Evolutionary conservation across 1,140 invertebrate species (phyloP).

Genomic region (Triops cancriformis): DNA sequence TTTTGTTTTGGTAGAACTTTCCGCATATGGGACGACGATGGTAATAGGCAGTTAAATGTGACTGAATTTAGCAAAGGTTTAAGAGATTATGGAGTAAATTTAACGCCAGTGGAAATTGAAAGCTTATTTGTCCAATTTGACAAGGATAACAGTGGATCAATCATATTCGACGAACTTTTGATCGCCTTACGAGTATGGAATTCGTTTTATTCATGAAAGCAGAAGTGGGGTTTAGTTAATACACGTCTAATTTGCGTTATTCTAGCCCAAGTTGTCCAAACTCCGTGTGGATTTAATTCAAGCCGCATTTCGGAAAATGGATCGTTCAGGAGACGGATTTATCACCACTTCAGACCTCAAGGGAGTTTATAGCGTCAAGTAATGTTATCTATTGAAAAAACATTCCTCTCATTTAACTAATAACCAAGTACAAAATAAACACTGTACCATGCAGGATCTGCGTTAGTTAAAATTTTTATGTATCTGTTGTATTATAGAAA

Average conservation of each 20-base stretch:
- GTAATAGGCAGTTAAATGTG: slow-evolving; percentile 33
- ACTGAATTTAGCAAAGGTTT: slow-evolving; percentile 42
- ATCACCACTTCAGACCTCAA: slow-evolving; percentile 77
- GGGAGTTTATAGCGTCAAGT: slow-evolving; percentile 67
- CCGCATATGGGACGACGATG: slow-evolving; percentile 27
- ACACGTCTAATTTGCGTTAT: slow-evolving; percentile 31
- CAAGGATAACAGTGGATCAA: slow-evolving; percentile 39
- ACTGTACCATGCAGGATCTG: too few species aligned
- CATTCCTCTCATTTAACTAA: not conserved
- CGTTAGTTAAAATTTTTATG: too few species aligned
- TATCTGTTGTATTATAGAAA: too few species aligned
- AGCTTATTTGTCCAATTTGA: slow-evolving; percentile 38
- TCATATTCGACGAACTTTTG: slow-evolving; percentile 45
- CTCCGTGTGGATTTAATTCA: slow-evolving; percentile 62
- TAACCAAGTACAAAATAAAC: not conserved
- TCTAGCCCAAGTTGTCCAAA: slow-evolving; percentile 76
- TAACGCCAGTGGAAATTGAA: slow-evolving; percentile 35
- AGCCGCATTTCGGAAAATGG: slow-evolving; percentile 79
- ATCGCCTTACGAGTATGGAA: slow-evolving; percentile 38
- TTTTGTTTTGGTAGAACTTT: slow-evolving; percentile 26
- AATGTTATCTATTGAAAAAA: too few species aligned
- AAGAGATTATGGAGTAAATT: slow-evolving; percentile 38
- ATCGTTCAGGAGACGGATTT: slow-evolving; percentile 73
- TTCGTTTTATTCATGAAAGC: not conserved
- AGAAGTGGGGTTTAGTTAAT: too few species aligned